Evolutionary conservation across 2,797 vertebrate species (phyloP).

Genomic region (Lutjanus argentimaculatus): DNA sequence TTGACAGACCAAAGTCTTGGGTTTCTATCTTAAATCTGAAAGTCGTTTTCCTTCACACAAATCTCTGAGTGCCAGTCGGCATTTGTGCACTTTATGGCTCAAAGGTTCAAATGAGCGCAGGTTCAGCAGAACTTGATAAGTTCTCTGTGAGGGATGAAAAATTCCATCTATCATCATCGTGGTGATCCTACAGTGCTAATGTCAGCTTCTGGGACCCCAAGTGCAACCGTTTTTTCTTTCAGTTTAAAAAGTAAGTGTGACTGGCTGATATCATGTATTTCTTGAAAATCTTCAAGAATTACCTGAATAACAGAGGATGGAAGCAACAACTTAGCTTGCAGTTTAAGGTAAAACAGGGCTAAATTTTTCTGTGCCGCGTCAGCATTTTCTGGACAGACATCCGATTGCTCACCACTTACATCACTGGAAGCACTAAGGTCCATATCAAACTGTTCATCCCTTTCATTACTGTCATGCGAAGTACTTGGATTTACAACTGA

Average conservation of each 20-base stretch:
- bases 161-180: no score
- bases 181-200: no score
- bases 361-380: constrained; percentile 10
- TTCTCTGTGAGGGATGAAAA: no score
- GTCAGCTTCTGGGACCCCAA: no score
- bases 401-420: neutral
- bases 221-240: neutral
- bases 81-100: no score
- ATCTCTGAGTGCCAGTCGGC: no score
- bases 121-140: no score
- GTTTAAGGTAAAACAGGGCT: constrained; percentile 23
- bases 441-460: constrained; percentile 6
- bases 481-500: neutral
- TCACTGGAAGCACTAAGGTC: constrained; percentile 1
- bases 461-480: neutral
- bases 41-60: no score
- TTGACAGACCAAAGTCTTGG: no score
- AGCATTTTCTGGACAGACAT: neutral
- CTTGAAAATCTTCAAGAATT: constrained; percentile 2
- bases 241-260: constrained; percentile 13
- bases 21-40: no score
- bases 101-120: no score
- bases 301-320: constrained; percentile 1
- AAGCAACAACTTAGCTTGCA: constrained; percentile 21
- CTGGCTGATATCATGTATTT: constrained; percentile 13